Base-by-base conservation (phyloP, 2,797 vertebrate species). In the Tangara arthus region DNA sequence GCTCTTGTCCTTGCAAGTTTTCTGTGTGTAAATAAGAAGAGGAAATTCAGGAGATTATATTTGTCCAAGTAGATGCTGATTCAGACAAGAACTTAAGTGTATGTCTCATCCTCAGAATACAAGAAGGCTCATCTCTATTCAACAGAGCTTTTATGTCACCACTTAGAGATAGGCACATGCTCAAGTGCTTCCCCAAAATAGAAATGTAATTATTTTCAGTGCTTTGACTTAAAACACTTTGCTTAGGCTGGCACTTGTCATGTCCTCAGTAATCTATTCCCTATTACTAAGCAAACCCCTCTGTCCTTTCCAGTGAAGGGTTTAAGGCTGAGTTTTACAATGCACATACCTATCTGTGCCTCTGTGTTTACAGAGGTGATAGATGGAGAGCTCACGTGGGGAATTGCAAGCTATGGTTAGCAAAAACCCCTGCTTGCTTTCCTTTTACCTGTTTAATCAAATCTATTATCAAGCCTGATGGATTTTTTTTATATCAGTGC, bases 21-120 rank as follows among this genome's bases (percentile, higher is more conserved):
- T 71, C 35, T 79, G 18, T 90, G 50, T 69, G 59, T 57, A 91
- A 93, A 90, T 46, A 85, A 24, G 30, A 87, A 30, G 30, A 80
- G 32, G 49, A 77, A 94, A 91, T 92, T 44, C 46, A 86, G 49
- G 13, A 75, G 61, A 87, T 73, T 87, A 39, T 94, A 91, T 96
- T 96, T 94, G 77, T 75, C 93, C 85, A 96, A 95, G 76, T 41
- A 94, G 85, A 65, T 90, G 87, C 82, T 95, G 93, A 96, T 93
- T 95, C 85, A 93, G 80, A 64, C 46, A 65, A 91, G 73, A 60
- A 94, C 55, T 94, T 86, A 59, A 82, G 28, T 12, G 8, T 44
- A 16, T 41, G 22, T 39, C 37, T 91, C 42, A 47, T 91, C 23
- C 28, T 91, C 50, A 75, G 76, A 79, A 83, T 63, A 18, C 42